phyloP scores from a whole-genome alignment of 2,888 invertebrate species.

The Trachelus troglodyta region DNA sequence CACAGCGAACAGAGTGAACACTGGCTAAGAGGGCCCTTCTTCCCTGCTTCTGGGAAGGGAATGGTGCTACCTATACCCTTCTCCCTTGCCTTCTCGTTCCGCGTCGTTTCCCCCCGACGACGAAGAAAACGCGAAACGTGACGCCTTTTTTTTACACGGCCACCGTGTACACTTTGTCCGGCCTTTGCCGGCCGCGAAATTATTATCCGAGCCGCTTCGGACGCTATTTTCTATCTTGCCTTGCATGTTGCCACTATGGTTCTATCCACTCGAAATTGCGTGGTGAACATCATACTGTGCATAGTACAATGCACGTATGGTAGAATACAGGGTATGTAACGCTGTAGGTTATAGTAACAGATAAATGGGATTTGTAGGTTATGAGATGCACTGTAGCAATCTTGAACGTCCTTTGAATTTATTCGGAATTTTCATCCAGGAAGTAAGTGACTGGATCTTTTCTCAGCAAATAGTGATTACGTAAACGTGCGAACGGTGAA shows the following conservation, averaged over 20 bases:
- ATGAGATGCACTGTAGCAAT: neutral
- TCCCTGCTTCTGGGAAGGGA: slow-evolving; percentile 51
- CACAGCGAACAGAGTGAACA: neutral
- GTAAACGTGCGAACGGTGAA: neutral
- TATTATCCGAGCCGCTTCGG: slow-evolving; percentile 34
- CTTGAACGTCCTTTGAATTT: neutral
- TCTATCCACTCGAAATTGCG: neutral
- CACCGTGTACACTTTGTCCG: neutral
- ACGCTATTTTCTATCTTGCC: neutral
- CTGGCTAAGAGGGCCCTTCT: slow-evolving; percentile 6
- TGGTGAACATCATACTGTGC: neutral
- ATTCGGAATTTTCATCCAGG: neutral
- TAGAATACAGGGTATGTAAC: neutral
- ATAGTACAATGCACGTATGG: neutral
- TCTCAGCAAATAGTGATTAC: neutral
- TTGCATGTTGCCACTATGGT: neutral
- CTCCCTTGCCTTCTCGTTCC: neutral
- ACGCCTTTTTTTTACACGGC: slow-evolving; percentile 24
- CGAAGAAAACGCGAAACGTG: slow-evolving; percentile 40
- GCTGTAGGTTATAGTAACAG: neutral
- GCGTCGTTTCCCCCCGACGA: slow-evolving; percentile 13
- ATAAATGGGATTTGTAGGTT: neutral
- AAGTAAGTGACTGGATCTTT: neutral
- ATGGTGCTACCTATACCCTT: slow-evolving; percentile 24
- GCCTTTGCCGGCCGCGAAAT: slow-evolving; percentile 30